A percentile compares a stretch with the other conserved stretches of the same genome.
Evolutionary conservation across 2,113 vertebrate genomes (phyloP).

Genomic region (Gyps fulvus): DNA sequence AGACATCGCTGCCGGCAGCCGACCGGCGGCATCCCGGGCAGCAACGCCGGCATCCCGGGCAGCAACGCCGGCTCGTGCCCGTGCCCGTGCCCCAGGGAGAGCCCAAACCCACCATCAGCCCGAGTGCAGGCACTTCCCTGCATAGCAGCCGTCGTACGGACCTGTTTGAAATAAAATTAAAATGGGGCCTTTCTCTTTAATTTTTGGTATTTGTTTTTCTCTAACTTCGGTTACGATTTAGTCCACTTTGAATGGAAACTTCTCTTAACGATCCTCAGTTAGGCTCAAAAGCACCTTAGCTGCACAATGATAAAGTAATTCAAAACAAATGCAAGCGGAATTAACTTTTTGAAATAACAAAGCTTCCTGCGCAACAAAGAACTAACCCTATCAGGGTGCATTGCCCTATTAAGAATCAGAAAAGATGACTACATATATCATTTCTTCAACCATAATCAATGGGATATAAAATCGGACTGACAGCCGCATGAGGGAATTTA

Average conservation of each 20-base stretch:
- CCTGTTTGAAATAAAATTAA: neutral
- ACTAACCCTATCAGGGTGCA: neutral
- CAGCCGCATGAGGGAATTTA: neutral
- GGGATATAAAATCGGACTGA: neutral
- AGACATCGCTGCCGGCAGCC: rapidly evolving
- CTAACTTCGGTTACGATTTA: neutral
- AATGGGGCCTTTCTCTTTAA: neutral
- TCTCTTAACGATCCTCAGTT: neutral
- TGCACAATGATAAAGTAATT: neutral
- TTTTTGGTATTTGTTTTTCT: neutral
- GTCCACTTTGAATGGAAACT: neutral
- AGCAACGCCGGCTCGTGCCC: neutral
- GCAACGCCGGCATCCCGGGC: neutral
- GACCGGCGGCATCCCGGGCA: neutral
- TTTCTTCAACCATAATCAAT: neutral
- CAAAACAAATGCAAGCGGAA: neutral
- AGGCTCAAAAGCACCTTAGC: neutral
- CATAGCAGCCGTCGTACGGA: rapidly evolving
- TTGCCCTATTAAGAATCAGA: neutral
- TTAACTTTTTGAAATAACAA: neutral
- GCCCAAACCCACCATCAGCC: neutral
- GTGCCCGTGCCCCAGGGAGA: neutral
- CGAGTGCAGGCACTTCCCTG: neutral
- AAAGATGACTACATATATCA: neutral
- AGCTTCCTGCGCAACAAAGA: neutral